These are phyloP conservation scores for Diphyllodes magnificus DNA, from an alignment of 2,113 vertebrate species.

Conservation along the genomic window DNA sequence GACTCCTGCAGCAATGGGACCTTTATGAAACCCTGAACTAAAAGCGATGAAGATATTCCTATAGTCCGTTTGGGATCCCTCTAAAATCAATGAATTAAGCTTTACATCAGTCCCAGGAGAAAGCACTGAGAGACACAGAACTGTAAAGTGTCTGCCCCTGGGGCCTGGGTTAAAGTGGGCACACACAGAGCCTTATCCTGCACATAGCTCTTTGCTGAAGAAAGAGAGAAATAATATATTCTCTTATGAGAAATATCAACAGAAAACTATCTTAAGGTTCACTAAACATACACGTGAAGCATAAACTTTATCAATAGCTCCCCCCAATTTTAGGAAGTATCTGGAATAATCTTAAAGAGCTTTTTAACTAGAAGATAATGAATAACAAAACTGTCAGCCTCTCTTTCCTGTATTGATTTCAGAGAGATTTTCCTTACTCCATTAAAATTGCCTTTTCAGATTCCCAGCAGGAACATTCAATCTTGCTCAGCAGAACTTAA, in stretches of 20 bases:
- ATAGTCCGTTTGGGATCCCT: background rate
- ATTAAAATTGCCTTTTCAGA: slow-evolving; percentile 4
- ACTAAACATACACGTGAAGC: background rate
- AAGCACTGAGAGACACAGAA: background rate
- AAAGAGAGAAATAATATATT: background rate
- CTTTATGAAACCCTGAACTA: background rate
- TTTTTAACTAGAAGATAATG: slow-evolving; percentile 14
- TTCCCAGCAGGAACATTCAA: background rate
- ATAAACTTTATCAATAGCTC: background rate
- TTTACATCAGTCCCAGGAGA: background rate
- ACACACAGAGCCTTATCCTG: background rate
- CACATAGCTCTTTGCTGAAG: background rate
- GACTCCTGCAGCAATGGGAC: background rate
- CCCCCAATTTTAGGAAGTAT: background rate
- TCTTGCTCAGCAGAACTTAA: background rate
- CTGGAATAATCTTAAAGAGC: background rate
- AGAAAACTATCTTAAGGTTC: background rate
- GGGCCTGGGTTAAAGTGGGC: background rate
- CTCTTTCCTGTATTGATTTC: slow-evolving; percentile 32
- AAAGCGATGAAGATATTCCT: background rate
- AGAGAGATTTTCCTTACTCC: background rate
- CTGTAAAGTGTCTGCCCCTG: background rate
- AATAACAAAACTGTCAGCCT: slow-evolving; percentile 23
- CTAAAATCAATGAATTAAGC: background rate
- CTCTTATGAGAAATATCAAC: background rate